These are phyloP conservation scores for Scomberomorus guttatus DNA, from an alignment of 2,797 vertebrate species.

Conservation along the genomic window DNA sequence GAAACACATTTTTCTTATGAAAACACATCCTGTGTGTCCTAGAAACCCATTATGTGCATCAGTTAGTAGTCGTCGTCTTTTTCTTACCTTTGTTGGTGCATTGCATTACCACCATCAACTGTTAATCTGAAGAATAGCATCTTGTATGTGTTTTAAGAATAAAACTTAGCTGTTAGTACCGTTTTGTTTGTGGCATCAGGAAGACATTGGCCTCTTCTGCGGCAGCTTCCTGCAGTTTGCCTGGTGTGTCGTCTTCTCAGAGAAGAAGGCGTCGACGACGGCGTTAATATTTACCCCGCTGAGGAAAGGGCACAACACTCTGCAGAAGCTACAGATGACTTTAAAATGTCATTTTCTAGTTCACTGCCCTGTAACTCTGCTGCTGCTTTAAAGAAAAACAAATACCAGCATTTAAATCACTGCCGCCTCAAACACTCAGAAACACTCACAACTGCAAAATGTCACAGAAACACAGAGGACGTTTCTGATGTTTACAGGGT, in stretches of 20 bases:
- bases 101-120: too few species aligned
- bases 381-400: conserved; percentile 82
- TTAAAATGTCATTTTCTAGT: conserved; percentile 91
- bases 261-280: conserved; percentile 12
- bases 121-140: too few species aligned
- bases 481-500: conserved; percentile 42
- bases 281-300: conserved; percentile 78
- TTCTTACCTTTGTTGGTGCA: too few species aligned
- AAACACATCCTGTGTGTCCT: too few species aligned
- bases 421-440: conserved; percentile 35
- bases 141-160: too few species aligned
- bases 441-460: conserved; percentile 54
- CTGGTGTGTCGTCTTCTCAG: conserved; percentile 21
- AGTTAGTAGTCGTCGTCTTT: too few species aligned
- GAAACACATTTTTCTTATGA: too few species aligned
- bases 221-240: conserved; percentile 6
- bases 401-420: conserved; percentile 83
- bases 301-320: conserved; percentile 78
- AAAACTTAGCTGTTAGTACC: too few species aligned
- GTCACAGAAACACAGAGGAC: conserved; percentile 58
- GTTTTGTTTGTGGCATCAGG: neutral
- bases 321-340: conserved; percentile 74
- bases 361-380: conserved; percentile 86
- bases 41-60: too few species aligned
- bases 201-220: neutral